Base-by-base conservation (phyloP, 2,113 vertebrate species). In the Guaruba guarouba region DNA sequence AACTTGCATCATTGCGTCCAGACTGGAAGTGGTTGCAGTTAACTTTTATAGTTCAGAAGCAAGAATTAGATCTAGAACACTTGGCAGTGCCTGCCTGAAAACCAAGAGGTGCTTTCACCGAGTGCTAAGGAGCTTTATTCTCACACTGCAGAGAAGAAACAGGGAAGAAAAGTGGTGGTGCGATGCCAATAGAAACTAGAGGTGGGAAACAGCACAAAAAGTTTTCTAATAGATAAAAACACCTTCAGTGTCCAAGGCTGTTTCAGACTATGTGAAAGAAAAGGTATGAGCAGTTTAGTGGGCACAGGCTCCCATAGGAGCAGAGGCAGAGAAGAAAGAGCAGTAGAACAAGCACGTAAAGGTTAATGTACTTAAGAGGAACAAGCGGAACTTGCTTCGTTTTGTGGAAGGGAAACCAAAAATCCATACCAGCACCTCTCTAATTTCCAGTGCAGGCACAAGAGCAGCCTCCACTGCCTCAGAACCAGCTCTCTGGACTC, bases 41-140 rank as follows among this genome's bases (percentile, higher is more conserved):
- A 93, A 61, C 69, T 82, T 93, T 79, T 79, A 68, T 10, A 64
- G 82, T 55, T 93, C 84, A 82, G 85, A 90, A 82, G 78, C 74
- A 82, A 29, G 33, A 90, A 71, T 2, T 75, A 15, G 5, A 39
- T 85, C 78, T 82, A 93, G 77, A 96, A 43, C 17, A 71, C 27
- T 82, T 55, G 51, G 39, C 52, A 84, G 43, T 1, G 18, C 11
- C 43, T 64, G 39, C 39, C 41, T 82, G 62, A 87, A 91, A 93
- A 24, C 10, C 49, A 69, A 69, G 43, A 46, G 51, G 37, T 85
- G 43, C 74, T 76, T 43, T 89, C 66, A 35, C 8, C 1, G 15
- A 41, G 48, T 14, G 46, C 33, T 52, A 20, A 73, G 52, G 52
- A 86, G 68, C 44, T 66, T 35, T 6, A 5, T 2, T 6, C 13